These are phyloP conservation scores for Microtus montanus DNA, from an alignment of 2,113 vertebrate species.

Conservation along the genomic window DNA sequence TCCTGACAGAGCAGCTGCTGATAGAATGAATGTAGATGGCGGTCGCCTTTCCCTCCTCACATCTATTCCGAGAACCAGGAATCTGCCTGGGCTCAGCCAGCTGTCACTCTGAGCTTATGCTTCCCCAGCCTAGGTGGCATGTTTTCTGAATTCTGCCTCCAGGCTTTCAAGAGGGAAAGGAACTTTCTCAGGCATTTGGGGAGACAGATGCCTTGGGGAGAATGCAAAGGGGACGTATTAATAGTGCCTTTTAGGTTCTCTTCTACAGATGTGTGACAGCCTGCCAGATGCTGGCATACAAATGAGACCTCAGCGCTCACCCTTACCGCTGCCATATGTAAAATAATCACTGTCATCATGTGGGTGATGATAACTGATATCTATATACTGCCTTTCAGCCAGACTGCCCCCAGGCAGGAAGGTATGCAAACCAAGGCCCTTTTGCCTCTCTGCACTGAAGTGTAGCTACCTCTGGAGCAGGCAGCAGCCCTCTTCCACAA, in stretches of 20 bases:
- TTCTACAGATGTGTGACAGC: slow-evolving; percentile 80
- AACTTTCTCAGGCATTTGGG: slow-evolving; percentile 64
- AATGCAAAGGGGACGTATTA: slow-evolving; percentile 73
- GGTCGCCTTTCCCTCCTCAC: slow-evolving; percentile 41
- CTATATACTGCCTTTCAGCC: slow-evolving; percentile 61
- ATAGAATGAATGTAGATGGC: slow-evolving; percentile 48
- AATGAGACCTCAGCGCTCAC: slow-evolving; percentile 80
- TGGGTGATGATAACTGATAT: slow-evolving; percentile 58
- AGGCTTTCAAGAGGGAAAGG: slow-evolving; percentile 58
- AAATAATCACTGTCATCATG: slow-evolving; percentile 76
- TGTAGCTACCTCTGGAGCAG: slow-evolving; percentile 16
- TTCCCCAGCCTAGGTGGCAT: slow-evolving; percentile 52
- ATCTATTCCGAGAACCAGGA: slow-evolving; percentile 58
- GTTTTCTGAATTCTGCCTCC: slow-evolving; percentile 72
- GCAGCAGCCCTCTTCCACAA: neutral
- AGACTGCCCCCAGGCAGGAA: slow-evolving; percentile 61
- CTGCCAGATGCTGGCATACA: slow-evolving; percentile 79
- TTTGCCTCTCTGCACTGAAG: neutral
- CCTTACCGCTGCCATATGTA: slow-evolving; percentile 72
- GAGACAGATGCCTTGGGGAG: slow-evolving; percentile 82
- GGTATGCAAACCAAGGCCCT: slow-evolving; percentile 50
- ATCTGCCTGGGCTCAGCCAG: slow-evolving; percentile 56
- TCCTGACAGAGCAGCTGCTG: slow-evolving; percentile 44
- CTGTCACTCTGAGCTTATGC: slow-evolving; percentile 43
- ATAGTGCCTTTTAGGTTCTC: slow-evolving; percentile 56